Evolutionary conservation across 2,113 vertebrate species (phyloP).

Genomic region (Oceanites oceanicus): DNA sequence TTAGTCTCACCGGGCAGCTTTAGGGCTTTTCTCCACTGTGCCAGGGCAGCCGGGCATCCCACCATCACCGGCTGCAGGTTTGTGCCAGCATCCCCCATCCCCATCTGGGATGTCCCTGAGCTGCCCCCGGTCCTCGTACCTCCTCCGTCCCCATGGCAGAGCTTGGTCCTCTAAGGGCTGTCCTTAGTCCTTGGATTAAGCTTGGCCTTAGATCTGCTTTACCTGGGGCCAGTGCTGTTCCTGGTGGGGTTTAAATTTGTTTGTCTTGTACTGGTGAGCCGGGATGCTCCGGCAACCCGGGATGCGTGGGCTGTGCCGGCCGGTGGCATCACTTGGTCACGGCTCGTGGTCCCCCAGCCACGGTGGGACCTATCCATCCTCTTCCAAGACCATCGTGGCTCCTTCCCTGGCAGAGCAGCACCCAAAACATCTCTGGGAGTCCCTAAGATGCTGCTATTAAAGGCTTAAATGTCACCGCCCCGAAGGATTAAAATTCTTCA

Average conservation of each 20-base stretch:
- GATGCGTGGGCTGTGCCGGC: background rate
- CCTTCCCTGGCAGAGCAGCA: background rate
- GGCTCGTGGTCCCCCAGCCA: fast-evolving
- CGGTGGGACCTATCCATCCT: background rate
- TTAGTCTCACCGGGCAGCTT: background rate
- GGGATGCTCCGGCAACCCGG: background rate
- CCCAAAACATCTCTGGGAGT: background rate
- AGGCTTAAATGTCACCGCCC: background rate
- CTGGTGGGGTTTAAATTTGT: background rate
- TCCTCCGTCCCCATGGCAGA: fast-evolving
- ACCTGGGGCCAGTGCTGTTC: background rate
- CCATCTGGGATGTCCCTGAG: background rate
- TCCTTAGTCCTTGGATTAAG: background rate
- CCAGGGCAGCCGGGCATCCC: background rate
- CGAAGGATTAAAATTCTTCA: background rate
- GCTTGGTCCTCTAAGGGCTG: background rate
- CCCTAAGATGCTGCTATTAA: background rate
- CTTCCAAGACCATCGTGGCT: background rate
- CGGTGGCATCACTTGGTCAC: fast-evolving
- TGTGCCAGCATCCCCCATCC: background rate
- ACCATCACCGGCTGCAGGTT: background rate
- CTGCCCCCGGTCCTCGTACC: background rate
- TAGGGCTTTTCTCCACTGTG: background rate
- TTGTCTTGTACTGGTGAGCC: fast-evolving
- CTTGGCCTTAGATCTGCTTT: background rate